Conservation (phyloP, 2,888 invertebrate genomes). For the Caenorhabditis wallacei region DNA sequence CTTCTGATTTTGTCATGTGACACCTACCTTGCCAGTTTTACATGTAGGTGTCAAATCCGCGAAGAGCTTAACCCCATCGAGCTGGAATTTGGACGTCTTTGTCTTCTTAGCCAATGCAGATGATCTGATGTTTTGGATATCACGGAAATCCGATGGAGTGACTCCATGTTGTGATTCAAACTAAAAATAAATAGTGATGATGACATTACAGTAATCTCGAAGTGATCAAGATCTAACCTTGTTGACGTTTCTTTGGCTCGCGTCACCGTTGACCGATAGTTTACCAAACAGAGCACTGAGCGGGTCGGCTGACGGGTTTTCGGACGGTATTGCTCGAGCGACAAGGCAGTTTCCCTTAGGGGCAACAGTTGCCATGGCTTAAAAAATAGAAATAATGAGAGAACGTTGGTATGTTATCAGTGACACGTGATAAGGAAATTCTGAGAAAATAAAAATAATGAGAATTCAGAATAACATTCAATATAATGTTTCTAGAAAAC, state of each 20-base stretch:
- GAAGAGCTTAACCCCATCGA: constrained; percentile 75
- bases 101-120: constrained; percentile 81
- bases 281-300: constrained; percentile 64
- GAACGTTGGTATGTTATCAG: not conserved
- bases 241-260: constrained; percentile 33
- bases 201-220: not conserved
- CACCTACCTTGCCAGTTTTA: constrained; percentile 30
- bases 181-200: too few species aligned
- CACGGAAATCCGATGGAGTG: constrained; percentile 79
- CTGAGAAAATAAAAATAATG: not conserved
- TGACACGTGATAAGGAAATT: not conserved
- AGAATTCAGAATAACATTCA: not conserved
- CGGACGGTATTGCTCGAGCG: constrained; percentile 69
- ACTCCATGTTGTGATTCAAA: constrained; percentile 64
- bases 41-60: constrained; percentile 72
- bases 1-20: not conserved
- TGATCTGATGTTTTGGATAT: constrained; percentile 79
- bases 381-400: constrained; percentile 6
- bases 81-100: constrained; percentile 80
- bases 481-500: not conserved
- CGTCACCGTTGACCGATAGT: constrained; percentile 57
- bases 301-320: constrained; percentile 47
- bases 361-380: constrained; percentile 65
- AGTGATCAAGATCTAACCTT: constrained; percentile 32
- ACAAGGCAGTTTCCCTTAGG: constrained; percentile 70